Evolutionary conservation across 1,140 invertebrate species (phyloP), one percentile per base, ranked within the genome.

Genomic region (Holcopasites calliopsidis): DNA sequence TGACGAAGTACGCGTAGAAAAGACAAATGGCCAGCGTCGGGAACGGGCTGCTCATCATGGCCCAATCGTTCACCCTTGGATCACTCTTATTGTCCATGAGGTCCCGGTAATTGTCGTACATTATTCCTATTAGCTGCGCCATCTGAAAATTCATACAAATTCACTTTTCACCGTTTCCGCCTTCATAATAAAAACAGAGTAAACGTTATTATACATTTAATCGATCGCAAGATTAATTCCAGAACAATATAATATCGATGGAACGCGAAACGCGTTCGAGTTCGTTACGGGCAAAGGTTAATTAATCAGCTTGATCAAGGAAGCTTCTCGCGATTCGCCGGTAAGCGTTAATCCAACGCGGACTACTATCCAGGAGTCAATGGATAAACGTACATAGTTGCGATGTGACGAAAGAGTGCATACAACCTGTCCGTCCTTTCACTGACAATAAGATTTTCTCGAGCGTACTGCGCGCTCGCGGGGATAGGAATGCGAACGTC

Each of bases 51-150:
- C 94, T 94, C 96, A 98, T 97, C 77, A 98, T 89, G 58, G 95
- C 93, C 95, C 96, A 98, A 85, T 95, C 93, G 86, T 95, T 95
- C 68, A 97, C 96, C 82, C 97, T 93, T n/a, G 94, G 94, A 92
- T 97, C 96, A 69, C 92, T 92, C 87, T 94, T 93, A 88, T 96
- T 95, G 82, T 95, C 94, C 94, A 96, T 95, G 49, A 96, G 83
- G 86, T 96, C 94, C 75, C 92, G 87, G 87, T 94, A 95, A 65
- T 91, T 90, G 72, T 93, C 92, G 76, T 93, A 92, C 26, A 93
- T 72, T 61, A 71, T 86, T 88, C 79, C 74, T 61, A 93, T 85
- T 55, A 91, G 31, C 23, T 84, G 80, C 79, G 90, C 87, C 92
- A 93, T 93, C 90, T 92, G 90, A 84, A 87, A 91, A 75, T 82